Conservation (phyloP, 2,888 invertebrate species). For the Drosophila ezoana region DNA sequence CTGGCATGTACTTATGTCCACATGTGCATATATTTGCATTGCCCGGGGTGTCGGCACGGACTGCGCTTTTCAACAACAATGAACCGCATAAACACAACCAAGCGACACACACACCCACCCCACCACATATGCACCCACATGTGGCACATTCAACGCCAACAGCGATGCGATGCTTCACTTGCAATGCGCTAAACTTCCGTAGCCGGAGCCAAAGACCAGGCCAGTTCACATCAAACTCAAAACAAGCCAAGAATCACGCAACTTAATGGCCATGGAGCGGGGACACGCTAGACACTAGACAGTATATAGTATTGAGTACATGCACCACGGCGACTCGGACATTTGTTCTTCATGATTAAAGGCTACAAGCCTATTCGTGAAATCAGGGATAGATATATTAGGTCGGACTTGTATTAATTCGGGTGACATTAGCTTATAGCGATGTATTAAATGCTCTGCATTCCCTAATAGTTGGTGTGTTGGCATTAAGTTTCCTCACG, state of each 20-base stretch:
- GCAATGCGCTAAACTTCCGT: constrained; percentile 60
- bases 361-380: background rate
- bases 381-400: background rate
- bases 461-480: no score
- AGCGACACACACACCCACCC: background rate
- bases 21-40: constrained; percentile 73
- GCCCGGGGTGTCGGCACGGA: constrained; percentile 57
- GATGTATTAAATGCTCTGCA: no score
- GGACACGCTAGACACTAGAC: background rate
- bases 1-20: constrained; percentile 57
- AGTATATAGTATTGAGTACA: background rate
- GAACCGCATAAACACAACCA: constrained; percentile 31
- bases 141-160: constrained; percentile 17
- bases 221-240: constrained; percentile 57
- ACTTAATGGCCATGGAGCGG: constrained; percentile 3
- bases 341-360: background rate
- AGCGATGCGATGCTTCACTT: constrained; percentile 51
- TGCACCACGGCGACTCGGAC: background rate
- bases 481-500: no score
- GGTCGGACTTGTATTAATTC: background rate
- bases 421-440: no score
- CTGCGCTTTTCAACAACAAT: constrained; percentile 64
- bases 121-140: background rate
- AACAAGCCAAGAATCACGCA: constrained; percentile 41
- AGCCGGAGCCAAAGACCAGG: constrained; percentile 33